phyloP scores from a whole-genome alignment of 53 echinoderm and acorn worm species.

The Holothuria leucospilota region DNA sequence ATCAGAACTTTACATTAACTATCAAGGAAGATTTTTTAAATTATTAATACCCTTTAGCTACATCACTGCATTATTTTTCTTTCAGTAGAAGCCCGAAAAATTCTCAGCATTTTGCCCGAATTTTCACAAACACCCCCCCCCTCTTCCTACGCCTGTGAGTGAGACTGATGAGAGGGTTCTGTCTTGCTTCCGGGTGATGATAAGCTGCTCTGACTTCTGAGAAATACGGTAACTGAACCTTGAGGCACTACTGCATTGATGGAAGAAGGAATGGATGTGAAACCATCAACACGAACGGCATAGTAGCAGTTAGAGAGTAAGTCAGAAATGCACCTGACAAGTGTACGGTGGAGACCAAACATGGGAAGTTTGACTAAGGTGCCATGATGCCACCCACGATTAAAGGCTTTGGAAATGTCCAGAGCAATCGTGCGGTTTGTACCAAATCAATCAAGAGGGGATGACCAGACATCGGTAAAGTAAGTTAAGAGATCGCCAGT shows the following conservation, averaged over 20 bases:
- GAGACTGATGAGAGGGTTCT: too few relatives aligned
- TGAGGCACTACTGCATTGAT: neutral
- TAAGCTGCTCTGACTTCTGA: too few relatives aligned
- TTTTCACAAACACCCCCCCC: too few relatives aligned
- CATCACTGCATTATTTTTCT: too few relatives aligned
- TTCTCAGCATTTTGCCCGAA: too few relatives aligned
- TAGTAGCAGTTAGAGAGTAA: neutral
- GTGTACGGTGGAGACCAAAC: neutral
- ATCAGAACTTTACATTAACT: too few relatives aligned
- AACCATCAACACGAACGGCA: neutral
- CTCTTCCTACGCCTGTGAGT: too few relatives aligned
- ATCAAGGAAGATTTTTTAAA: too few relatives aligned
- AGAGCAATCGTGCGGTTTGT: constrained; percentile 3
- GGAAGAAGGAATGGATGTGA: too few relatives aligned
- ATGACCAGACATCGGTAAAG: neutral
- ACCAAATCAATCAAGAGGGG: neutral
- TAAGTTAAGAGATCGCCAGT: constrained; percentile 16
- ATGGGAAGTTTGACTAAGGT: constrained; percentile 26
- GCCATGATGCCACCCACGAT: constrained; percentile 15
- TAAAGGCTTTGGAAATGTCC: constrained; percentile 35
- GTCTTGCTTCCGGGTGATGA: too few relatives aligned
- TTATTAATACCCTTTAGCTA: too few relatives aligned
- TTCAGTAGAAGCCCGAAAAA: too few relatives aligned
- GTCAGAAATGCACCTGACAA: neutral
- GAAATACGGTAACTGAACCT: neutral